Base-by-base conservation (phyloP, 92 coral and sea anemone species). In the Phenganax subtilis region DNA sequence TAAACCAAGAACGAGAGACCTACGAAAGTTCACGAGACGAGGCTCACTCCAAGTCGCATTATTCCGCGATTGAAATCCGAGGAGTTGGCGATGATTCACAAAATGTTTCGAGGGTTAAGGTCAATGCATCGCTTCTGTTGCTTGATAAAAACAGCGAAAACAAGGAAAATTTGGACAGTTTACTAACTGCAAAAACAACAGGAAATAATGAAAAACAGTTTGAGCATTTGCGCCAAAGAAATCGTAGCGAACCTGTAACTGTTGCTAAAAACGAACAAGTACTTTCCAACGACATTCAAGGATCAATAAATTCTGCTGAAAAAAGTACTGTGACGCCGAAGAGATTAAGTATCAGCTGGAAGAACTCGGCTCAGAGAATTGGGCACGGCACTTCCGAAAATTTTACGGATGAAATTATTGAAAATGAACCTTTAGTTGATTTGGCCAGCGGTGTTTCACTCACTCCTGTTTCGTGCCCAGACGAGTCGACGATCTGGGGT, bases 391-490 rank as follows among this genome's bases (percentile, higher is more conserved):
- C 70, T 20, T 64, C 70, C 3, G 54, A 52, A 16, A 12, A 30
- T 52, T 64, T 31, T 62, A 30, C 57, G 28, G 73, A 51, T 20
- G 44, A 79, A 0, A 31, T 25, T 0, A 59, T 29, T 5, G 59
- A 20, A 51, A 52, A 79, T 77, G 93, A 88, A 37, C 76, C 87
- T 27, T 60, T 89, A 1, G 57, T 87, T 16, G 73, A 88, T 54
- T 76, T 91, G 86, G 89, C 84, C 77, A 89, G 93, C 71, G 97
- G 92, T 47, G 91, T 89, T 58, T 81, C 86, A 25, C 91, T 91
- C 15, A 85, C 87, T 64, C 97, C 91, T 9, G 77, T 91, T 10
- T n/a, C 65, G 12, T 79, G 83, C n/a, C 74, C 72, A 17, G 83
- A 79, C 55, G 73, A 65, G 69, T 60, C 58, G 54, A 62, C n/a